Percentiles rank a stretch among this genome's conserved stretches.
phyloP scores from a whole-genome alignment of 92 coral and sea anemone species.

The Diadumene lineata region DNA sequence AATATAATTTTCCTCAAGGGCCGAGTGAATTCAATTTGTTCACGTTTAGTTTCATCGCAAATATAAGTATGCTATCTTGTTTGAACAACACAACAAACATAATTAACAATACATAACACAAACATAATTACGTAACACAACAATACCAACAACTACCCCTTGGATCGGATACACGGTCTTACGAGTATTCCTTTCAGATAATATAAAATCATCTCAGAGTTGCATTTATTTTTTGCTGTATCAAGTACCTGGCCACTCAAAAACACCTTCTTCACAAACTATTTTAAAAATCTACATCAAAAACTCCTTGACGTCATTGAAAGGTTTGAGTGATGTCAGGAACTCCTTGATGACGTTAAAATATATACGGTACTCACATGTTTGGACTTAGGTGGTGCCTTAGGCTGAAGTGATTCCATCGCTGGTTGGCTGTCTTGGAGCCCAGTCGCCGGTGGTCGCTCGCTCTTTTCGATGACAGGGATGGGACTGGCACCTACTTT shows the following conservation, averaged over 20 bases:
- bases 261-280: neutral
- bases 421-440: slow-evolving; percentile 40
- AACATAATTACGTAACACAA: neutral
- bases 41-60: no score
- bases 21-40: no score
- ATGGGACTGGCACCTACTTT: slow-evolving; percentile 24
- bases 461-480: slow-evolving; percentile 11
- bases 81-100: neutral
- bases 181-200: neutral
- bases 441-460: slow-evolving; percentile 37
- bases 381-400: slow-evolving; percentile 51
- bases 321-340: neutral
- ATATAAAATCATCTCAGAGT: neutral
- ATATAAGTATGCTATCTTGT: neutral
- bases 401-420: slow-evolving; percentile 32
- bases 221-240: neutral
- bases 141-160: neutral
- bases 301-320: neutral
- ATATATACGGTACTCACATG: slow-evolving; percentile 61
- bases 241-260: neutral
- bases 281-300: neutral
- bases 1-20: no score
- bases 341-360: slow-evolving; percentile 10
- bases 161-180: neutral
- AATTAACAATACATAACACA: no score